Evolutionary conservation across 1,140 invertebrate genomes (phyloP), one percentile per base, ranked within the genome.

Genomic region (Caerostris extrusa): DNA sequence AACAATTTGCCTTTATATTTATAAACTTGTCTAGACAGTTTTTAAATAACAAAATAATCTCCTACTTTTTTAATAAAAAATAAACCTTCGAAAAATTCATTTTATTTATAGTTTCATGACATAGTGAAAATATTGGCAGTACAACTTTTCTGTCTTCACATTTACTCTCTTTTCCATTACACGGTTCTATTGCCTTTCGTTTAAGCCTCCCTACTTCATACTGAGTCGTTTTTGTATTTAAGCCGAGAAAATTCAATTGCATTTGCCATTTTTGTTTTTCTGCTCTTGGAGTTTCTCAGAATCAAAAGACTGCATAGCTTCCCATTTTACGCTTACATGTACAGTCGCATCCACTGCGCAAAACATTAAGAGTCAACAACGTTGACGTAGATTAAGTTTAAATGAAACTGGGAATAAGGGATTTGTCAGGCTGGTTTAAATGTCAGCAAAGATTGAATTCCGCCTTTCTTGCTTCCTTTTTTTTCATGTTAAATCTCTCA

Each of bases 311-410:
- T 67, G n/a, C 12, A 81, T 81, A n/a, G 12, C 71, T 81, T 81
- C 10, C 50, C 71, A 64, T 34, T 34, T 34, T 34, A 34, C 34
- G 34, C 34, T 34, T 34, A 34, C 34, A 34, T 1, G 34, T 2
- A 34, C 2, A 34, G 34, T 34, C 7, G 61, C 17, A 10, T 64
- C 69, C 69, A 7, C 7, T 14, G 8, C 8, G 19, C 53, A 57
- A 10, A 85, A 57, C 82, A 85, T 55, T 85, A 14, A 7, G 7
- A 19, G 82, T 85, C 50, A 85, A 85, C 82, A 85, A 57, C 50
- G 12, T 55, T 14, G 55, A 12, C 82, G 50, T 8, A 57, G 82
- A 85, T 85, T 85, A 85, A 85, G 82, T 57, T 14, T 85, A 85
- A 85, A 85, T 57, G 82, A 85, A 57, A 10, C 7, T 3, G 14